Evolutionary conservation across 2,797 vertebrate species (phyloP).

Genomic region (Esox lucius): DNA sequence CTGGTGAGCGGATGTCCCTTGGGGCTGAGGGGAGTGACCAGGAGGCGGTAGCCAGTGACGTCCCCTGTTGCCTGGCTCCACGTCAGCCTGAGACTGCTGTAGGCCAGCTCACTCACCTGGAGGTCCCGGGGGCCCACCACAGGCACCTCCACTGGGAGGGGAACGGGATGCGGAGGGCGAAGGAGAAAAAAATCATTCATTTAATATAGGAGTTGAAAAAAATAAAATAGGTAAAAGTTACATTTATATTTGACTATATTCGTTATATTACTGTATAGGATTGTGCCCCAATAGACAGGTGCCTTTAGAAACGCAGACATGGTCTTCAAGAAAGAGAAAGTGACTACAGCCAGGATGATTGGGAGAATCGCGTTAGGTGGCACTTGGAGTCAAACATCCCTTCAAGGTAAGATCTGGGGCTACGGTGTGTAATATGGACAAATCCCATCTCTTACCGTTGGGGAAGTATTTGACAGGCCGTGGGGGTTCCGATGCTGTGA

Average conservation of each 20-base stretch:
- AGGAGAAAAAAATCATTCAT: not conserved
- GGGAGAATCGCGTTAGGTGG: too few relatives aligned
- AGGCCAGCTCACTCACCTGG: slow-evolving; percentile 73
- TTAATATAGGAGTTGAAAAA: not conserved
- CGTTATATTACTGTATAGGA: too few relatives aligned
- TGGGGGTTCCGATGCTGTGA: slow-evolving; percentile 84
- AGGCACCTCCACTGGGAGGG: slow-evolving; percentile 63
- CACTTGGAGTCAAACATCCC: too few relatives aligned
- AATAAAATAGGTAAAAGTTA: not conserved
- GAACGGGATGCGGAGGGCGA: not conserved
- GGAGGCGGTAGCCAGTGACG: slow-evolving; percentile 77
- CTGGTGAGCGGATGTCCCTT: slow-evolving; percentile 51
- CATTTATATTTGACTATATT: not conserved
- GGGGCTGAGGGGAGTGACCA: slow-evolving; percentile 66
- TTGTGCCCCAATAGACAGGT: too few relatives aligned
- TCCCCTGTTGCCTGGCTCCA: slow-evolving; percentile 85
- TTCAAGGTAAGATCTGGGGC: not conserved
- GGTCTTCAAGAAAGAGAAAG: too few relatives aligned
- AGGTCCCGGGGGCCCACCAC: slow-evolving; percentile 79
- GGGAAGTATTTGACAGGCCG: slow-evolving; percentile 65
- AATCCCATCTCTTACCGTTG: slow-evolving; percentile 60
- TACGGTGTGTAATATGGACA: not conserved
- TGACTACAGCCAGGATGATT: too few relatives aligned
- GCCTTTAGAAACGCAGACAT: too few relatives aligned
- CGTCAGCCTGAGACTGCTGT: slow-evolving; percentile 80